Conservation (phyloP, 2,113 vertebrate genomes). For the Gnathonemus longibarbis region DNA sequence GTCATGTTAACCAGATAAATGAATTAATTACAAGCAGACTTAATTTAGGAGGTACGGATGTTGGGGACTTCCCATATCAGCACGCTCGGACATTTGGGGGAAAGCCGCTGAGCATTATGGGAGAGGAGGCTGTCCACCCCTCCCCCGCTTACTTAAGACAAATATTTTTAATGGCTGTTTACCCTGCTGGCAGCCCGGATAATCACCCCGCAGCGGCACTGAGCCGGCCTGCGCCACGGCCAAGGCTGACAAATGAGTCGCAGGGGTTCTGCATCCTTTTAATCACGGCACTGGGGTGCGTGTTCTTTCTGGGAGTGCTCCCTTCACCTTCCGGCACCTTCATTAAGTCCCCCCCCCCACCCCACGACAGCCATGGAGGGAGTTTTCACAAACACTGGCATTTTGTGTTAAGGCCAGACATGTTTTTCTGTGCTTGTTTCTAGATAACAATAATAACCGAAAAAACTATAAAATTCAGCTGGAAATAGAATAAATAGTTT, state of each 20-base stretch:
- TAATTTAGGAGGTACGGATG: background rate
- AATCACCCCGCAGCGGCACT: conserved; percentile 28
- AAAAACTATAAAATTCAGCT: background rate
- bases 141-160: conserved; percentile 31
- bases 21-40: background rate
- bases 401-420: background rate
- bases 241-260: conserved; percentile 14
- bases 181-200: conserved; percentile 34
- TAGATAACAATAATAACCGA: background rate
- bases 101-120: conserved; percentile 33
- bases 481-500: background rate
- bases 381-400: background rate
- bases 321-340: conserved; percentile 40
- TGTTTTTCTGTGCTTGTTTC: background rate
- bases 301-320: conserved; percentile 20
- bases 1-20: background rate
- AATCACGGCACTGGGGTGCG: conserved; percentile 13
- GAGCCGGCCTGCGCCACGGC: background rate
- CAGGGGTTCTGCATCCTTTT: background rate
- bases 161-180: conserved; percentile 45
- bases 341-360: conserved; percentile 37
- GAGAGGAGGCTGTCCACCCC: conserved; percentile 24
- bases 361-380: conserved; percentile 31
- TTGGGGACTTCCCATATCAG: background rate
- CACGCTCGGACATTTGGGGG: conserved; percentile 15